phyloP scores from a whole-genome alignment of 1,140 invertebrate genomes.

The Theocolax elegans region DNA sequence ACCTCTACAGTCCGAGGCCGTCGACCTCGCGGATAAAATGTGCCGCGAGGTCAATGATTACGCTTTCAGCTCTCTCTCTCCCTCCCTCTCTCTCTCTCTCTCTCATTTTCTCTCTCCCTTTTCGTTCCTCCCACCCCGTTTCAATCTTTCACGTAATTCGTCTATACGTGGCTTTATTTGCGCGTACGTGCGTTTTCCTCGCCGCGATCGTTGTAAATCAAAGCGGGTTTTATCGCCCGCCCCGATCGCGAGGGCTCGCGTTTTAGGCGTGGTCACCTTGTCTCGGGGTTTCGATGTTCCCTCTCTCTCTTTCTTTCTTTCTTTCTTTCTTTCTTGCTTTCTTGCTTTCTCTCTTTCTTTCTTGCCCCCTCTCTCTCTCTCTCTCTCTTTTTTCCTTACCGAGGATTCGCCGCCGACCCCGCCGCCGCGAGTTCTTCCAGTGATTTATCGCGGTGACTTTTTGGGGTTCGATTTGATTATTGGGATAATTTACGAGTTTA shows the following conservation, averaged over 20 bases:
- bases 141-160: constrained; percentile 19
- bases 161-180: constrained; percentile 14
- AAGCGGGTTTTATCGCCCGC: too few relatives aligned
- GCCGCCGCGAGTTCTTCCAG: too few relatives aligned
- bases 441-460: too few relatives aligned
- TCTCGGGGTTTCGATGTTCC: not conserved
- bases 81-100: not conserved
- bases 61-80: constrained; percentile 14
- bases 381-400: too few relatives aligned
- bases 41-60: constrained; percentile 43
- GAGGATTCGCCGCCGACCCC: too few relatives aligned
- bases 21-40: constrained; percentile 39
- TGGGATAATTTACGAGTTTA: too few relatives aligned
- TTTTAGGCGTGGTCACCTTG: constrained; percentile 1
- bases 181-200: constrained; percentile 1
- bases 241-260: not conserved
- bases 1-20: constrained; percentile 20
- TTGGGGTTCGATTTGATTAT: too few relatives aligned
- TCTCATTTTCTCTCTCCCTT: not conserved
- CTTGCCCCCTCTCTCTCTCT: too few relatives aligned
- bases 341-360: too few relatives aligned
- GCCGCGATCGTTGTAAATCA: constrained; percentile 16
- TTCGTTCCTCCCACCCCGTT: not conserved
- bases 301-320: not conserved
- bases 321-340: not conserved